Evolutionary conservation across 2,113 vertebrate genomes (phyloP), one percentile per base, ranked within the genome.

Genomic region (Notiomystis cincta): DNA sequence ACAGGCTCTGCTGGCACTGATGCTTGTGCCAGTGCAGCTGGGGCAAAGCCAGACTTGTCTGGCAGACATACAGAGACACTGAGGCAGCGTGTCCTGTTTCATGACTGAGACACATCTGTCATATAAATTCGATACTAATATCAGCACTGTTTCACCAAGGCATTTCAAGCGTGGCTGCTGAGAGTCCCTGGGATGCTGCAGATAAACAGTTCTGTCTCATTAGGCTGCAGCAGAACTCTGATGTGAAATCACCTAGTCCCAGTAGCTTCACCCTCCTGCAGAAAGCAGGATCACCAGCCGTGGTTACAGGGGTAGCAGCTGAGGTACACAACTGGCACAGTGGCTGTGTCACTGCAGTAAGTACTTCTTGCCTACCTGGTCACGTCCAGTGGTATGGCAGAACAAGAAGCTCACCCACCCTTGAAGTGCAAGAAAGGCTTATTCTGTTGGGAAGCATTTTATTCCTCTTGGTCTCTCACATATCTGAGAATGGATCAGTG

Each of bases 31-130:
- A 87, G 82, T 20, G 82, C 53, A 9, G 57, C 90, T 96, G 88
- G 54, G 83, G 27, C 79, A 66, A 35, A 92, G 92, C 94, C 96
- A 95, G 90, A 11, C 37, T 37, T 67, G 38, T 58, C 94, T 96
- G 96, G 94, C 93, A 87, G 76, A 47, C 70, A 72, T 42, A 83
- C 82, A 87, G 93, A 95, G 82, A 58, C 92, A 16, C 71, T 35
- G 15, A 65, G 64, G 67, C 76, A 92, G 38, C 1, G 10, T 54
- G 82, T 95, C 69, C 67, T 83, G 72, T 97, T 93, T 87, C 76
- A 47, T 58, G 82, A 30, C 79, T 58, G 92, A 77, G 82, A 71
- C 67, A 78, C 88, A 45, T 90, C 95, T 95, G 93, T 90, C 79
- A 44, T 35, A 60, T 13, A 48, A 65, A 89, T 93, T 66, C 50